These are phyloP conservation scores for Hypotaenidia okinawae DNA, from an alignment of 2,797 vertebrate species.

Conservation along the genomic window DNA sequence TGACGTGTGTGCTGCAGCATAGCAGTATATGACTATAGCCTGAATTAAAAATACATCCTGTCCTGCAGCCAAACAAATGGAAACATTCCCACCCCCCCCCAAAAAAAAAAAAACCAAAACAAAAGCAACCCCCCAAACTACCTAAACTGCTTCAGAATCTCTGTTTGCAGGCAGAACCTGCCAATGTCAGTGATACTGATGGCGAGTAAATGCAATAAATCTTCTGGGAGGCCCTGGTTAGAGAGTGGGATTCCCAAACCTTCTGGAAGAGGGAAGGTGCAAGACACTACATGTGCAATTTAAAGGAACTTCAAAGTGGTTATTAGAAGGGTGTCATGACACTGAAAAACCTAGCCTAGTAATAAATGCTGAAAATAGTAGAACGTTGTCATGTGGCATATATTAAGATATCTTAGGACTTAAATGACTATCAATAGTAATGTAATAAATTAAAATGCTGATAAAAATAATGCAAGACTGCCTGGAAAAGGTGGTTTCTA, in stretches of 20 bases:
- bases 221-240: neutral
- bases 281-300: neutral
- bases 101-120: too few species aligned
- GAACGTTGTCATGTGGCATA: neutral
- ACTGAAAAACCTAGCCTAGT: neutral
- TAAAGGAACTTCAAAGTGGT: neutral
- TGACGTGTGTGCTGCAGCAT: too few species aligned
- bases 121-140: too few species aligned
- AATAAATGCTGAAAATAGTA: neutral
- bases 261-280: neutral
- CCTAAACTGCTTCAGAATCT: neutral
- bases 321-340: neutral
- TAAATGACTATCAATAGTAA: neutral
- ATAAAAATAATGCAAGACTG: neutral
- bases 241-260: neutral
- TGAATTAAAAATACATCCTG: neutral
- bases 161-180: neutral
- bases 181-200: neutral
- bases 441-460: neutral
- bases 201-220: neutral
- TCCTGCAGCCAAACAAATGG: neutral
- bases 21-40: neutral
- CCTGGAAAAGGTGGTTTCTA: neutral
- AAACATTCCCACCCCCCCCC: too few species aligned
- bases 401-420: neutral